phyloP scores from a whole-genome alignment of 2,113 vertebrate genomes.

The Sinosuthora webbiana region DNA sequence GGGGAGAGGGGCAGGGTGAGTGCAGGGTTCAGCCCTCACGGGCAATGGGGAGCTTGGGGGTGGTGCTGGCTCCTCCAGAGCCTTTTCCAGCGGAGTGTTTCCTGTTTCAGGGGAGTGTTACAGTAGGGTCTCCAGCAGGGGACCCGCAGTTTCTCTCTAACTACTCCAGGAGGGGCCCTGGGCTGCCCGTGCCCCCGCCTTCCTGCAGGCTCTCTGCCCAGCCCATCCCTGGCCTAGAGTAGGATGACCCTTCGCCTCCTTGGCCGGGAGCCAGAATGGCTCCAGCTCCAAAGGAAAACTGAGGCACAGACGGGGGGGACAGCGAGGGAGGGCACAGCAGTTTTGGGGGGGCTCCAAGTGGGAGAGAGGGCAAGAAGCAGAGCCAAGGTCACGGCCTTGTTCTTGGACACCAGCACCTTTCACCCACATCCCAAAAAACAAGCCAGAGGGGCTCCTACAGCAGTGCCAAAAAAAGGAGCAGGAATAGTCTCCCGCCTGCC shows the following conservation, averaged over 20 bases:
- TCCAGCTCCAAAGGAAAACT: background rate
- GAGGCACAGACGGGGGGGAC: rapidly evolving
- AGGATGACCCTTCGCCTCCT: background rate
- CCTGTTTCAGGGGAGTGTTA: background rate
- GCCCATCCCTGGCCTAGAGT: background rate
- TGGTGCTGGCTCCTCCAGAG: background rate
- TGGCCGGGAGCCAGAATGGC: background rate
- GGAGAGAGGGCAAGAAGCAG: background rate
- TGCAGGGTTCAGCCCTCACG: background rate
- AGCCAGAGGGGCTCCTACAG: background rate
- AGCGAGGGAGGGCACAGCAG: background rate
- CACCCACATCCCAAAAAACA: background rate
- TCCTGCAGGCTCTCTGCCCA: background rate
- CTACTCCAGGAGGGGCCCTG: too few species aligned
- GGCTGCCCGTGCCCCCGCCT: background rate
- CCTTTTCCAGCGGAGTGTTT: background rate
- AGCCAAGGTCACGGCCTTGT: background rate
- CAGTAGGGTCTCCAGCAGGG: background rate
- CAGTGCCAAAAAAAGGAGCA: background rate
- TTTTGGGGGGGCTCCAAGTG: background rate
- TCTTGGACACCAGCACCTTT: background rate
- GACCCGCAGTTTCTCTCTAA: too few species aligned
- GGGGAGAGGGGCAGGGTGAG: background rate
- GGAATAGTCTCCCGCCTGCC: rapidly evolving
- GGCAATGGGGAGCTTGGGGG: background rate